A percentile compares a stretch with the other conserved stretches of the same genome.
Evolutionary conservation across 2,888 invertebrate genomes (phyloP).

Genomic region (Drosophila pseudotalamancana): DNA sequence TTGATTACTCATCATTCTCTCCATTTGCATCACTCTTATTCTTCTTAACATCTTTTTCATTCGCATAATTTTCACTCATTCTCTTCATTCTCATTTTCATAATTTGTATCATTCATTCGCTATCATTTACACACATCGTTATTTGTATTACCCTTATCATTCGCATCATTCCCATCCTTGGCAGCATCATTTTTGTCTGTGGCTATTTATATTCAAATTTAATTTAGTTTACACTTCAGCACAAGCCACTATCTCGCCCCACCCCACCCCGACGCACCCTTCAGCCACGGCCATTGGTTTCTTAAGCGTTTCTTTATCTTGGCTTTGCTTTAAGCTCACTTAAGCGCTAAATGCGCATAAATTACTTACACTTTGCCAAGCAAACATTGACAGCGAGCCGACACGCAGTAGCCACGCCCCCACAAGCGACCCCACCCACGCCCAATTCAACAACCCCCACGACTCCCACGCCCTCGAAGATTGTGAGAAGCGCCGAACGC

Average conservation of each 20-base stretch:
- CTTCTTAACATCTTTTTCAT: not conserved
- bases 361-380: conserved; percentile 76
- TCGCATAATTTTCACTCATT: not conserved
- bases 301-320: conserved; percentile 66
- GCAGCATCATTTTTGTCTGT: not conserved
- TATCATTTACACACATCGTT: no score
- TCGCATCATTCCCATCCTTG: not conserved
- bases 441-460: not conserved
- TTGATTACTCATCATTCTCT: no score
- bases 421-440: not conserved
- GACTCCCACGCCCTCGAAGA: not conserved
- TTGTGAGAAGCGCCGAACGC: conserved; percentile 20
- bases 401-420: conserved; percentile 48
- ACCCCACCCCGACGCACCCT: not conserved
- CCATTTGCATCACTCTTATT: no score
- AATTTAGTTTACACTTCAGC: not conserved
- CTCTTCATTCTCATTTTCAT: not conserved
- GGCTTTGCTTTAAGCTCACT: conserved; percentile 71
- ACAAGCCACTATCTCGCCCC: not conserved
- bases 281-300: conserved; percentile 32
- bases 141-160: no score
- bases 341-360: conserved; percentile 79
- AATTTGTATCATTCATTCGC: not conserved
- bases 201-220: conserved; percentile 18
- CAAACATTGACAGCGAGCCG: conserved; percentile 71